Conservation (phyloP, 2,797 vertebrate genomes). For the Tauraco hartlaubi region DNA sequence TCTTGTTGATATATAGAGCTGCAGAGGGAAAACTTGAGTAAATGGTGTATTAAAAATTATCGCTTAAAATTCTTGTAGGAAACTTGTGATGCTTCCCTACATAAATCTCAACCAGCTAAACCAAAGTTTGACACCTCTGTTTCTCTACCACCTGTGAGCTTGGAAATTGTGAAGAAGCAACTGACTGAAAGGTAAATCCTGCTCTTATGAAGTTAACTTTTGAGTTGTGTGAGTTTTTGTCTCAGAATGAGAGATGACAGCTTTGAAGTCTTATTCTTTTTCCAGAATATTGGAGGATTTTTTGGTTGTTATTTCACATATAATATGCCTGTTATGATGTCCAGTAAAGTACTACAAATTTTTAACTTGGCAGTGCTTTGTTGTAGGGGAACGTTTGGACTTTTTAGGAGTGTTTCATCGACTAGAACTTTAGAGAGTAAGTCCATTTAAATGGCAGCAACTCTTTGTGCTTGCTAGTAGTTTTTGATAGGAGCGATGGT, state of each 20-base stretch:
- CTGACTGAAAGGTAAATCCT: conserved; percentile 85
- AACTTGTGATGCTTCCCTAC: neutral
- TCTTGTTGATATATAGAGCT: neutral
- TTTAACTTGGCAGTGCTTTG: neutral
- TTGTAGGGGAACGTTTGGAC: neutral
- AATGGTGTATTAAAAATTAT: neutral
- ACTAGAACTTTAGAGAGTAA: neutral
- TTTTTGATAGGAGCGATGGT: neutral
- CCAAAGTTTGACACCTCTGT: conserved; percentile 78
- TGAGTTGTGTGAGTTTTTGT: neutral
- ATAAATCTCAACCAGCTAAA: conserved; percentile 49
- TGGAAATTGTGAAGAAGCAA: conserved; percentile 88
- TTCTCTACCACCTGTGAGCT: conserved; percentile 81
- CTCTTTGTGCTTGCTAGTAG: neutral
- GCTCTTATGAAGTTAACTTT: neutral
- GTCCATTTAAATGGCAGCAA: neutral
- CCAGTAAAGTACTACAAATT: neutral
- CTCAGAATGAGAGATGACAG: neutral
- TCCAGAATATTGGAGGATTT: neutral
- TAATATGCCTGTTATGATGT: neutral
- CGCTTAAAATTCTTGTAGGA: conserved; percentile 52
- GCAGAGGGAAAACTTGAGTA: neutral
- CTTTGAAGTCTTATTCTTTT: neutral
- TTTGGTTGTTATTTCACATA: neutral
- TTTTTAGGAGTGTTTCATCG: neutral